A percentile compares a stretch with the other conserved stretches of the same genome.
Conservation (phyloP, 2,888 invertebrate species). For the Leptogaster cylindrica region DNA sequence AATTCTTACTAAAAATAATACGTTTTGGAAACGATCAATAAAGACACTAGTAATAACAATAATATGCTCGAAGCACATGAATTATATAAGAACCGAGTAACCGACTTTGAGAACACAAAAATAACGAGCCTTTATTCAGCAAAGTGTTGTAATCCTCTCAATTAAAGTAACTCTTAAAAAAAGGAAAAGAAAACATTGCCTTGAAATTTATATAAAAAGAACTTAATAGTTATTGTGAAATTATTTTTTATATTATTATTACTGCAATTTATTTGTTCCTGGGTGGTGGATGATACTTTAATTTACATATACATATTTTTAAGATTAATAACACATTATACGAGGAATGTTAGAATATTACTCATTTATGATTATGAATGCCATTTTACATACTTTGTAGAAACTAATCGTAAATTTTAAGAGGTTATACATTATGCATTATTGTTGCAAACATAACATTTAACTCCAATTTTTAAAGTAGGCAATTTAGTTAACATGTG, state of each 20-base stretch:
- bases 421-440: conserved; percentile 21
- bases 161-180: background rate
- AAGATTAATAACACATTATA: conserved; percentile 22
- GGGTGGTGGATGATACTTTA: conserved; percentile 27
- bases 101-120: too few species aligned
- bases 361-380: conserved; percentile 28
- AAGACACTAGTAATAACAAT: conserved; percentile 21
- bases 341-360: conserved; percentile 38
- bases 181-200: conserved; percentile 31
- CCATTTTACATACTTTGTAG: conserved; percentile 31
- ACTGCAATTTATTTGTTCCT: conserved; percentile 37
- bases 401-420: conserved; percentile 29
- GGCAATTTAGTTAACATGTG: conserved; percentile 30
- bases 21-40: conserved; percentile 12
- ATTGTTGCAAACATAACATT: conserved; percentile 19
- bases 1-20: background rate
- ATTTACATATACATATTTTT: conserved; percentile 22
- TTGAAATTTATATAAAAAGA: conserved; percentile 24
- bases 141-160: conserved; percentile 16
- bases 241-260: conserved; percentile 36
- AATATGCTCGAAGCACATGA: conserved; percentile 22
- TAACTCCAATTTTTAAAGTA: conserved; percentile 22
- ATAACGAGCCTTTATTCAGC: too few species aligned
- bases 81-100: background rate
- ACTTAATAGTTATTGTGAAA: conserved; percentile 33